These are phyloP conservation scores for Gryllus bimaculatus DNA, from an alignment of 1,140 invertebrate species.

Conservation along the genomic window DNA sequence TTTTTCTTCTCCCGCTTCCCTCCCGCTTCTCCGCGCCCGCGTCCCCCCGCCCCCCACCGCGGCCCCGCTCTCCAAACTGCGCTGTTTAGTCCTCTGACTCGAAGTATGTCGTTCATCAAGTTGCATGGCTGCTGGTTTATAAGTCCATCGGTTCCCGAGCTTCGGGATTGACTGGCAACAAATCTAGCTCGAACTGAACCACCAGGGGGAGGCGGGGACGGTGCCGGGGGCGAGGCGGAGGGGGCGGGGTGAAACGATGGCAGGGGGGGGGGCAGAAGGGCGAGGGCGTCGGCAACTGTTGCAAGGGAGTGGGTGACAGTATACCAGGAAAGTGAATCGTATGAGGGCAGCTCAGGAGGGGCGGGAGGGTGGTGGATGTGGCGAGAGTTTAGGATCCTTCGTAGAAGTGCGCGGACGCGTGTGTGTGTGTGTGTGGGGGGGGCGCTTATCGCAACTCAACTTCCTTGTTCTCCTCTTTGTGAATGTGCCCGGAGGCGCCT, in stretches of 20 bases:
- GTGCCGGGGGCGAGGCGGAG: not conserved
- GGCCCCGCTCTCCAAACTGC: not conserved
- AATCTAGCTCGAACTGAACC: constrained; percentile 15
- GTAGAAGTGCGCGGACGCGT: no score
- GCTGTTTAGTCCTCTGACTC: not conserved
- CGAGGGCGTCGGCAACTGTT: no score
- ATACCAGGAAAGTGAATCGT: no score
- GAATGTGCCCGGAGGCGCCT: no score
- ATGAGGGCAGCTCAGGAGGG: not conserved
- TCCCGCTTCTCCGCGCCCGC: no score
- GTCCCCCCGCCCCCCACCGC: no score
- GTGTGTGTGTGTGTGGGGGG: no score
- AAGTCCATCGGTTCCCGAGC: constrained; percentile 13
- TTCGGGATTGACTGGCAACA: constrained; percentile 15
- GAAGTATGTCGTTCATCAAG: constrained; percentile 9
- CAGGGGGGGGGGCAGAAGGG: not conserved
- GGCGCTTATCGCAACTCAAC: no score
- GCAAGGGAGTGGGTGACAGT: no score
- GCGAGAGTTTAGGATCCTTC: not conserved
- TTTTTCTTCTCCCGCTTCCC: not conserved
- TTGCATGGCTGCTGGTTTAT: constrained; percentile 6
- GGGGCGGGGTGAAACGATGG: not conserved
- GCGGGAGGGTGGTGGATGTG: not conserved
- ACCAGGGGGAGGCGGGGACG: not conserved
- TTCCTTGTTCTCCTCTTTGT: no score